Conservation (phyloP, 2,888 invertebrate genomes). For the Drosophila suboccidentalis region DNA sequence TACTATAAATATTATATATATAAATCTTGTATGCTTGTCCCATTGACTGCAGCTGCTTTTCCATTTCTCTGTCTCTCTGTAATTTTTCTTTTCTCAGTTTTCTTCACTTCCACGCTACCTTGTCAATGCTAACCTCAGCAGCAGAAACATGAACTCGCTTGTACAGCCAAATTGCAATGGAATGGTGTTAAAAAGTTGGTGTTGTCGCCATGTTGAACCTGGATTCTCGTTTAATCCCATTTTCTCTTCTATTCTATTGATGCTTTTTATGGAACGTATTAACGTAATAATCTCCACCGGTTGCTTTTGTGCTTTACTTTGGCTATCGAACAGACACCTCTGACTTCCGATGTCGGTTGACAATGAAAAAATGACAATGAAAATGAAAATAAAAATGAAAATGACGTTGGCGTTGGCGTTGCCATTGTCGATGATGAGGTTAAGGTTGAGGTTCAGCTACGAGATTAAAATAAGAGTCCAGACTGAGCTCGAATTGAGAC, state of each 20-base stretch:
- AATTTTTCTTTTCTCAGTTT: background rate
- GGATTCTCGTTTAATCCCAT: background rate
- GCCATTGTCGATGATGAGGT: constrained; percentile 13
- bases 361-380: background rate
- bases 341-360: constrained; percentile 1
- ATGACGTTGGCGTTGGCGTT: constrained; percentile 1
- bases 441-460: constrained; percentile 12
- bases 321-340: constrained; percentile 16
- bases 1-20: background rate
- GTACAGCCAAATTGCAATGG: constrained; percentile 26
- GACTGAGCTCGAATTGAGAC: background rate
- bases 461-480: background rate
- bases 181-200: constrained; percentile 1
- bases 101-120: constrained; percentile 2
- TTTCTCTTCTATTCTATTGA: background rate
- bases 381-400: constrained; percentile 1
- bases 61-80: background rate
- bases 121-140: constrained; percentile 14
- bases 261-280: constrained; percentile 37
- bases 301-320: constrained; percentile 45
- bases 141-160: constrained; percentile 21
- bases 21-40: background rate
- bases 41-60: background rate
- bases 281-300: constrained; percentile 48
- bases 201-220: background rate